Base-by-base conservation (phyloP, 1,140 invertebrate species). In the Drosophila sproati region DNA sequence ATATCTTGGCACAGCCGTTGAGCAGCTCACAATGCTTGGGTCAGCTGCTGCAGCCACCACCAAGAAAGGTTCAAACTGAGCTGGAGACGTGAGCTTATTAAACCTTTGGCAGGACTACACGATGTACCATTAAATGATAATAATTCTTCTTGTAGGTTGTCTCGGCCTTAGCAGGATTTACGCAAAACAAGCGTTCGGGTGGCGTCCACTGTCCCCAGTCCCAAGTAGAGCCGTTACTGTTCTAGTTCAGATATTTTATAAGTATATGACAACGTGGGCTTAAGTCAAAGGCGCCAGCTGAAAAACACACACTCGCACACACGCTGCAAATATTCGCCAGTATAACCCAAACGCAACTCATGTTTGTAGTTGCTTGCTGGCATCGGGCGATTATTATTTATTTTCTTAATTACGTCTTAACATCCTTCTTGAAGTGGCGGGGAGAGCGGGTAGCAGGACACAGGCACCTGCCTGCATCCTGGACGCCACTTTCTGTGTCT, bases 321-420 rank as follows among this genome's bases (percentile, higher is more conserved):
- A 29, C 29, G 2, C 20, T 5, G 48, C n/a, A 43, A 20, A 10
- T 39, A 54, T 54, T 7, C 7, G 47, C 52, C 32, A 54, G 34
- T 3, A 59, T 20, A 60, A 56, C 68, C 60, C 78, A 51, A 57
- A 20, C 20, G 20, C 20, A 20, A 28, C 39, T 20, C 29, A 12
- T 54, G 56, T 39, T 31, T 41, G 52, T 56, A 43, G 52, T 50
- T 61, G 60, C 28, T 62, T 59, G 55, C 73, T 43, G 39, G 77
- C 83, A 88, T 89, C 43, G 80, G 75, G 81, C 88, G 83, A 88
- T 91, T 91, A 91, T 91, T 91, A 91, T 91, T 91, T 91, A 91
- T 91, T 91, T 91, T 91, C 88, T 91, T 91, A 91, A 91, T 91
- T 91, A 88, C 81, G 88, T 91, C 85, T 91, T 91, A 91, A 59